Evolutionary conservation across 1,140 invertebrate species (phyloP).

Genomic region (Zaprionus vittiger): DNA sequence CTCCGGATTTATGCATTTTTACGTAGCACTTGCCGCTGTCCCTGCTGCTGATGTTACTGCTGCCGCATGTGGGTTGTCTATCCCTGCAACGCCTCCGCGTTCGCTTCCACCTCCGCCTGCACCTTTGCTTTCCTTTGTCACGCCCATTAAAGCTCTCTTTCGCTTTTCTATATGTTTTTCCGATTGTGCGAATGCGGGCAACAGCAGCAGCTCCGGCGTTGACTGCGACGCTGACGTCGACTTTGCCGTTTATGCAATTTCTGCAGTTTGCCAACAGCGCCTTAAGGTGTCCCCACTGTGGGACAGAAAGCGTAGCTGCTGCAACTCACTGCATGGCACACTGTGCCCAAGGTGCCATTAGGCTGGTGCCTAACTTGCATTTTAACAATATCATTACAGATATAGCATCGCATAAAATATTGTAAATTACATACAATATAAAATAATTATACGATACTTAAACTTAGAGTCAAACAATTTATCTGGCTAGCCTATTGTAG

Average conservation of each 20-base stretch:
- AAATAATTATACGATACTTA: too few species aligned
- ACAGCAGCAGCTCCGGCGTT: neutral
- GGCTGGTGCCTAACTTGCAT: constrained; percentile 15
- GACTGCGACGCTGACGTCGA: constrained; percentile 17
- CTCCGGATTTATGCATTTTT: constrained; percentile 80
- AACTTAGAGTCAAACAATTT: too few species aligned
- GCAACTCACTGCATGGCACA: constrained; percentile 25
- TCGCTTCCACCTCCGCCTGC: neutral
- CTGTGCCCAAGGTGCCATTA: constrained; percentile 16
- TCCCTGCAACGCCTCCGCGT: constrained; percentile 24
- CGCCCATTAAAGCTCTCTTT: constrained; percentile 33
- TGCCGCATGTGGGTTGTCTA: constrained; percentile 52
- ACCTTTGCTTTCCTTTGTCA: constrained; percentile 3
- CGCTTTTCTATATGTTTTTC: constrained; percentile 52
- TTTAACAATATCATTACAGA: neutral
- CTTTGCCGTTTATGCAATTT: constrained; percentile 72
- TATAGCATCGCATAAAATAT: too few species aligned
- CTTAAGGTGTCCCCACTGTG: constrained; percentile 65
- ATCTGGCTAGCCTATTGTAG: too few species aligned
- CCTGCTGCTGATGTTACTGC: constrained; percentile 47
- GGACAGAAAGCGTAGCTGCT: constrained; percentile 23
- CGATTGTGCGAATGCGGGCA: constrained; percentile 60
- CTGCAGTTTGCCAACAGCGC: constrained; percentile 74
- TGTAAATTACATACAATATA: too few species aligned
- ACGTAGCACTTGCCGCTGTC: constrained; percentile 74